Percentiles rank a stretch among this genome's conserved stretches.
Conservation (phyloP, 2,113 vertebrate genomes). For the Butorides virescens region DNA sequence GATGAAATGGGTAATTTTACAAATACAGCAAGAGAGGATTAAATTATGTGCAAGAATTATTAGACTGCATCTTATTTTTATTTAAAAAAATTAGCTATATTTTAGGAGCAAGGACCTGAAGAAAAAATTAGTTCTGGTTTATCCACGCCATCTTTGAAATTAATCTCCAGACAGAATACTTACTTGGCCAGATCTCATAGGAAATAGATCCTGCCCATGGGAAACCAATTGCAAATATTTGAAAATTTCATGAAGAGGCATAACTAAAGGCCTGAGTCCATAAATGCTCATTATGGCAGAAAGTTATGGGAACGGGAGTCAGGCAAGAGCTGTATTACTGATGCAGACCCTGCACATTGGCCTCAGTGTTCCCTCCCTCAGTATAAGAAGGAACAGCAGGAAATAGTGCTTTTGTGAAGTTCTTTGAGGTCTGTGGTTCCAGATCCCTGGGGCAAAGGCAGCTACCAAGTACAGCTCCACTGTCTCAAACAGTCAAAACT, state of each 20-base stretch:
- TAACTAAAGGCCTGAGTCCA: not conserved
- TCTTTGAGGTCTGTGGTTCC: too few species aligned
- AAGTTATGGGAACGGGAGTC: not conserved
- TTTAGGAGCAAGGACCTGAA: not conserved
- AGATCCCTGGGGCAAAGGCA: not conserved
- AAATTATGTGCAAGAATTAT: conserved; percentile 46
- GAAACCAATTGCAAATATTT: not conserved
- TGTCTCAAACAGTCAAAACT: not conserved
- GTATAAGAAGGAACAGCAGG: accelerated
- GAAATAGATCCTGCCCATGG: not conserved
- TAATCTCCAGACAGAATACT: not conserved
- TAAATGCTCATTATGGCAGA: not conserved
- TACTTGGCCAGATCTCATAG: not conserved
- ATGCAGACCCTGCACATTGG: not conserved
- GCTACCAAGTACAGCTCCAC: not conserved
- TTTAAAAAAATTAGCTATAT: not conserved
- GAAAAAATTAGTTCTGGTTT: conserved; percentile 26
- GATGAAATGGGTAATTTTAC: conserved; percentile 39
- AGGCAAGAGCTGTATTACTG: not conserved
- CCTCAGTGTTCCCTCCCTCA: accelerated
- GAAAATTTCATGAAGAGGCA: not conserved
- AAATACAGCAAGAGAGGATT: not conserved
- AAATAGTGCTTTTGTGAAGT: not conserved
- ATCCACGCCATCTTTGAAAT: not conserved
- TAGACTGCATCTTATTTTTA: conserved; percentile 41